A percentile compares a stretch with the other conserved stretches of the same genome.
These are phyloP conservation scores for Muraenolepis orangiensis DNA, from an alignment of 2,797 vertebrate species.

Conservation along the genomic window DNA sequence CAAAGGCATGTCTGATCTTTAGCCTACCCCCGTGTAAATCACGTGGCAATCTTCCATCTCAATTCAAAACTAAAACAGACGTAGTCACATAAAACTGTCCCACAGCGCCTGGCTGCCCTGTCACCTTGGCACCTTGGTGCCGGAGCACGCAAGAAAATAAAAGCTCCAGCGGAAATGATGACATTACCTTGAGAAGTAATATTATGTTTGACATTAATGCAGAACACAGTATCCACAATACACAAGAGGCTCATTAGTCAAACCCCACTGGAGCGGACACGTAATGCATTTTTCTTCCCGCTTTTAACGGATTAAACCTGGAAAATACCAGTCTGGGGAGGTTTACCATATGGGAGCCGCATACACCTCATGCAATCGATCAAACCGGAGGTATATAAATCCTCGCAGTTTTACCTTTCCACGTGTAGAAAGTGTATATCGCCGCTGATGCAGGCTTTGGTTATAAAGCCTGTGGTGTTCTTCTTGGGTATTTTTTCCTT, in stretches of 20 bases:
- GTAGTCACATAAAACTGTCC: neutral
- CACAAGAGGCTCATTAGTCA: slow-evolving; percentile 2
- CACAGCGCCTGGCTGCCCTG: neutral
- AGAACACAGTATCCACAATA: neutral
- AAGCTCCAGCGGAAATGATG: neutral
- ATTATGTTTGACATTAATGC: neutral
- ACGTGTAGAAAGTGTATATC: neutral
- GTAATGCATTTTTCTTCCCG: neutral
- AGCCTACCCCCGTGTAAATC: too few species aligned
- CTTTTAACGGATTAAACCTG: neutral
- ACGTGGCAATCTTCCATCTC: neutral
- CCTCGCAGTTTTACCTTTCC: neutral
- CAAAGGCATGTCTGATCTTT: too few species aligned
- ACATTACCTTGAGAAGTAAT: neutral
- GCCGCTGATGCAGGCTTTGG: neutral
- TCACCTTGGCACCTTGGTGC: neutral
- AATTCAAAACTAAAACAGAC: neutral
- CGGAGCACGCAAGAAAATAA: neutral
- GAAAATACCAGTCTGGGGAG: too few species aligned
- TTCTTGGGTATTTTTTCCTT: neutral
- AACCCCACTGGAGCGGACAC: neutral
- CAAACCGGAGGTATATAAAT: neutral
- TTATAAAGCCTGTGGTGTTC: neutral
- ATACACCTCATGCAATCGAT: neutral
- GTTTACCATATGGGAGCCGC: neutral